Conservation (phyloP, 2,797 vertebrate genomes). For the Eospalax fontanierii region DNA sequence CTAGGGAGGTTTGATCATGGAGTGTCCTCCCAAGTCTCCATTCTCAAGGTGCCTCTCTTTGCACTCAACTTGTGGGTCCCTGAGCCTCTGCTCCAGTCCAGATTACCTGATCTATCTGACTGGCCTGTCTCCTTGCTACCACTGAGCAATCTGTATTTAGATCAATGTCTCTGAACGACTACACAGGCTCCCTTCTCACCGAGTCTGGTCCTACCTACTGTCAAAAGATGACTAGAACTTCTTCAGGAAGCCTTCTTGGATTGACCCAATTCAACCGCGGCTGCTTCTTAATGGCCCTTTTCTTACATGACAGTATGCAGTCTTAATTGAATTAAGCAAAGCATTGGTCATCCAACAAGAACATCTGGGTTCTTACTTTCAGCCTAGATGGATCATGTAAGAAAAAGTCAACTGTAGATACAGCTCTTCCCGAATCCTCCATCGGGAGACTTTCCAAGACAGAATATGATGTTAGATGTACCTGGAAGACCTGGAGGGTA, state of each 20-base stretch:
- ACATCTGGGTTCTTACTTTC: background rate
- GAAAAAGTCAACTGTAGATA: background rate
- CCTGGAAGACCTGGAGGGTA: background rate
- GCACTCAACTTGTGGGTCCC: background rate
- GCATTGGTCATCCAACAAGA: background rate
- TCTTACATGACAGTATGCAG: background rate
- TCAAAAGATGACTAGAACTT: background rate
- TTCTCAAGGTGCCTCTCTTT: background rate
- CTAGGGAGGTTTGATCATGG: background rate
- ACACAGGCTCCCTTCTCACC: background rate
- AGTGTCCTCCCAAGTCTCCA: background rate
- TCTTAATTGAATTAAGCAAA: constrained; percentile 9
- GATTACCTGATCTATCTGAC: background rate
- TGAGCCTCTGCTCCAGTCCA: background rate
- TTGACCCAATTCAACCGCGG: background rate
- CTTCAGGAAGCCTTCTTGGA: constrained; percentile 61
- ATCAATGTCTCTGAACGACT: background rate
- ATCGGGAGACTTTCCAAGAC: background rate
- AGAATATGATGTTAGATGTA: background rate
- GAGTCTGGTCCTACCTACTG: constrained; percentile 1
- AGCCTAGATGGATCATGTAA: background rate
- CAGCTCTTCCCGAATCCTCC: constrained; percentile 11
- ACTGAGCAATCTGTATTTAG: background rate
- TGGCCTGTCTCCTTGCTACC: background rate
- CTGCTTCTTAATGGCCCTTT: background rate